Evolutionary conservation across 2,888 invertebrate genomes (phyloP).

Genomic region (Omphaloscelis lunosa): DNA sequence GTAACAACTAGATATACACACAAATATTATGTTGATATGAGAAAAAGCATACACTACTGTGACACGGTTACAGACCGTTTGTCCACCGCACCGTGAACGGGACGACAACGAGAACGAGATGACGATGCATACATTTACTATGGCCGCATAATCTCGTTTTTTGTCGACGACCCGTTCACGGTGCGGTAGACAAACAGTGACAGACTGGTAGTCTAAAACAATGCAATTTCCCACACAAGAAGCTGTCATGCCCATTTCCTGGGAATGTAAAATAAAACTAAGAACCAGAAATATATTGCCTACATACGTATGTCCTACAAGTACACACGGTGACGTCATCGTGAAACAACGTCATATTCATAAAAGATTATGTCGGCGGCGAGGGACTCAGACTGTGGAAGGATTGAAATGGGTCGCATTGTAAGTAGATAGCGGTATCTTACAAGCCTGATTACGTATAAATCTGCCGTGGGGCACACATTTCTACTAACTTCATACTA

Average conservation of each 20-base stretch:
- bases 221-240: conserved; percentile 3
- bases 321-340: conserved; percentile 34
- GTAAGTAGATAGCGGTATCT: not conserved
- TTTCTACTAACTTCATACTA: not conserved
- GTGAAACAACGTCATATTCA: conserved; percentile 51
- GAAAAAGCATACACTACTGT: not conserved
- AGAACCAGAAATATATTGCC: conserved; percentile 16
- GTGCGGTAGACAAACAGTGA: no score
- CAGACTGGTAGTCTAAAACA: not conserved
- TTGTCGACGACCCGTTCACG: no score
- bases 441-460: not conserved
- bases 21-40: no score
- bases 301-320: not conserved
- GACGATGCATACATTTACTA: no score
- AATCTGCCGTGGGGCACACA: not conserved
- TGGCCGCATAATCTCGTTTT: no score
- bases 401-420: conserved; percentile 17
- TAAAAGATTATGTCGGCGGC: conserved; percentile 55
- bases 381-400: conserved; percentile 22
- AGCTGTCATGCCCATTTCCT: conserved; percentile 5
- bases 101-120: no score
- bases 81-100: no score
- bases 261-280: conserved; percentile 15
- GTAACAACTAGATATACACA: not conserved
- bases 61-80: not conserved